phyloP scores from a whole-genome alignment of 1,140 invertebrate species.

The Ganaspis sp. region DNA sequence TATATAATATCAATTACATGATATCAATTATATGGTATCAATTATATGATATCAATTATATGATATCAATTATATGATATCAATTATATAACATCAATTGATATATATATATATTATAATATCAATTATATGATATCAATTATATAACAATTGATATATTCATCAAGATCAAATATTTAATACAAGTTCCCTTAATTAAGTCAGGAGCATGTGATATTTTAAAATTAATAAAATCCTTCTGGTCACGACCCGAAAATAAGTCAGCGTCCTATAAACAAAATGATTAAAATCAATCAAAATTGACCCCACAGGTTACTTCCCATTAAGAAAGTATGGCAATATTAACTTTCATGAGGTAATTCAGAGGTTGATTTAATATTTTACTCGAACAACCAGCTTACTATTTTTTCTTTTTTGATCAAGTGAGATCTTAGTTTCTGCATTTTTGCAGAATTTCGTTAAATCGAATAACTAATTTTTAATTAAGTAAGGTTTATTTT shows the following conservation, averaged over 20 bases:
- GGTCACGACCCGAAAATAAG: neutral
- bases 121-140: too few relatives aligned
- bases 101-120: too few relatives aligned
- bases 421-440: too few relatives aligned
- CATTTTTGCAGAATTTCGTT: too few relatives aligned
- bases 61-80: neutral
- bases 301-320: neutral
- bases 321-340: neutral
- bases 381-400: neutral
- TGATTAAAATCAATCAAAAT: conserved; percentile 15
- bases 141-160: too few relatives aligned
- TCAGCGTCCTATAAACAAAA: conserved; percentile 2
- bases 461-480: too few relatives aligned
- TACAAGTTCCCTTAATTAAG: too few relatives aligned
- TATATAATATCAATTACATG: neutral
- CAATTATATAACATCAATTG: neutral
- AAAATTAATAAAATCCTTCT: neutral
- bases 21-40: too few relatives aligned
- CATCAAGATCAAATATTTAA: too few relatives aligned
- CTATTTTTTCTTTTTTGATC: neutral
- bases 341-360: neutral
- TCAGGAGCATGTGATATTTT: too few relatives aligned
- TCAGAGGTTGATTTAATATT: neutral
- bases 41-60: neutral
- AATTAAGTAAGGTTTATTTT: too few relatives aligned